Base-by-base conservation (phyloP, 2,888 invertebrate species). In the Lypha dubia region DNA sequence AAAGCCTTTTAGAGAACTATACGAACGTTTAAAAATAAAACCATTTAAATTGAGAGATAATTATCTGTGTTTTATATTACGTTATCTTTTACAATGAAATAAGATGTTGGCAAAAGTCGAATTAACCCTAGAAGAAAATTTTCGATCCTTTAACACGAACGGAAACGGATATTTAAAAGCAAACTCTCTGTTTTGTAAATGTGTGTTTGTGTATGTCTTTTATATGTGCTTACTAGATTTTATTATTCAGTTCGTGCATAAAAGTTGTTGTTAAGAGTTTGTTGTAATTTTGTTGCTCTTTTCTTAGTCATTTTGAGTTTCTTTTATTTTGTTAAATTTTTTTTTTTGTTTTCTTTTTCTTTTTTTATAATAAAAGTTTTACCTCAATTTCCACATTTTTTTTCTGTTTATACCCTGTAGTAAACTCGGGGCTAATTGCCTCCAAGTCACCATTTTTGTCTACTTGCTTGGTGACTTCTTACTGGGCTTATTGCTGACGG, bases 91-190 rank as follows among this genome's bases (percentile, higher is more conserved):
- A 38, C 24, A 15, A 32, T 3, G 15, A 17, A 46, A 51, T 13
- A 49, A 24, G 15, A 7, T 11, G 20, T 9, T 38, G 22, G 32
- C 15, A 44, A 73, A 20, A 38, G 7, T 13, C 9, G 22, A 44
- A 24, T 3, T 56, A 60, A 22, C 22, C 32, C 0, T 3, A 15
- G 32, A 67, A 13, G 65, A 73, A 67, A 65, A 73, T 60, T 73
- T 53, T 53, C 38, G 51, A 56, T 73, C 65, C 76, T 84, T 76
- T 60, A 68, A 62, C 76, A 73, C 73, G 62, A 80, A 62, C 60
- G 76, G 80, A 80, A 84, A 67, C 71, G 84, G 84, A 84, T 84
- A 84, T 84, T 84, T 80, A 67, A 67, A 65, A 60, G 53, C 84
- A 84, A 84, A 80, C 70, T 75, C 53, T 76, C 46, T 75, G 71